phyloP scores from a whole-genome alignment of 53 echinoderm and acorn worm genomes.

The Antedon mediterranea region DNA sequence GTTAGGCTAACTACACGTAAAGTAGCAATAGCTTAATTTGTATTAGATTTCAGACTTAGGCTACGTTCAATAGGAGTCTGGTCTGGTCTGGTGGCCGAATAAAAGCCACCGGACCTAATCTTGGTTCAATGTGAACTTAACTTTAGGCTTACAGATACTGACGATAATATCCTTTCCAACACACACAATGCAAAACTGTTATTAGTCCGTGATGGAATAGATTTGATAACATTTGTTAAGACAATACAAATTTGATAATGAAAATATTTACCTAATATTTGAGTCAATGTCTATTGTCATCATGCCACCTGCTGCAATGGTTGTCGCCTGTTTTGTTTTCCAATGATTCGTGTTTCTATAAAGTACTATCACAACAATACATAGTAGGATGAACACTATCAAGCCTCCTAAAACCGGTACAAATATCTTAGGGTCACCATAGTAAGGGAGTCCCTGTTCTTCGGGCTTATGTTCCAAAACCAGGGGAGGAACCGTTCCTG shows the following conservation, averaged over 20 bases:
- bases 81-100: too few relatives aligned
- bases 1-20: too few relatives aligned
- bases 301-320: constrained; percentile 7
- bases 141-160: too few relatives aligned
- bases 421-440: constrained; percentile 64
- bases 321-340: constrained; percentile 26
- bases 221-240: too few relatives aligned
- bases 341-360: constrained; percentile 36
- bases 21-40: too few relatives aligned
- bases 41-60: too few relatives aligned
- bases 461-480: constrained; percentile 8
- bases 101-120: too few relatives aligned
- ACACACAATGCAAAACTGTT: too few relatives aligned
- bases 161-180: too few relatives aligned
- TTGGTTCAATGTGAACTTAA: too few relatives aligned
- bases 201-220: too few relatives aligned
- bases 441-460: constrained; percentile 32
- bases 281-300: constrained; percentile 3
- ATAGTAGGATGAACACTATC: constrained; percentile 50
- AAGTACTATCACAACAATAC: constrained; percentile 45
- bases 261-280: constrained; percentile 17
- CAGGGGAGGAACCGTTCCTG: constrained; percentile 71
- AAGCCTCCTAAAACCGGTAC: constrained; percentile 55
- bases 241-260: neutral
- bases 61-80: too few relatives aligned